Conservation (phyloP, 2,888 invertebrate species). For the Xanthia icteritia region DNA sequence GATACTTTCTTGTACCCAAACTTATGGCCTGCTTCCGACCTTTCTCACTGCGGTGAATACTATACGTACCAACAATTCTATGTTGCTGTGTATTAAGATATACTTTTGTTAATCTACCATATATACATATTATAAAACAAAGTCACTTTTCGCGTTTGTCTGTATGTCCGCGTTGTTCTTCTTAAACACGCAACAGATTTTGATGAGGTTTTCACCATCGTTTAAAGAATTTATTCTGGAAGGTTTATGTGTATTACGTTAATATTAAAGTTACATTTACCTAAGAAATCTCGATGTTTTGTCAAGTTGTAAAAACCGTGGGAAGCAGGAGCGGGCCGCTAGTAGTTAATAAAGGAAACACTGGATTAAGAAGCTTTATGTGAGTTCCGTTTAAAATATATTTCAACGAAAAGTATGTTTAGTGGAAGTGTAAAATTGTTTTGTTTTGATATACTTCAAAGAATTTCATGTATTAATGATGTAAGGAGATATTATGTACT, state of each 20-base stretch:
- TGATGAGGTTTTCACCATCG: too few species aligned
- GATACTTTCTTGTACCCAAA: constrained; percentile 73
- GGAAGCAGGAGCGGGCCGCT: too few species aligned
- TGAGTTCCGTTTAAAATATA: constrained; percentile 27
- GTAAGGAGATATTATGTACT: not conserved
- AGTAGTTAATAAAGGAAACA: constrained; percentile 34
- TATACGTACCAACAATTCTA: constrained; percentile 15
- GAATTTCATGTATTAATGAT: constrained; percentile 5
- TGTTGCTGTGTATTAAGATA: constrained; percentile 22
- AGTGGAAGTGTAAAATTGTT: constrained; percentile 16
- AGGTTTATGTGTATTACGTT: too few species aligned
- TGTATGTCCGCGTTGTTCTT: too few species aligned
- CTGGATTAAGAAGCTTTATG: constrained; percentile 33
- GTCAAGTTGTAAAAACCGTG: too few species aligned
- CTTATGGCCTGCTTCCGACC: constrained; percentile 67
- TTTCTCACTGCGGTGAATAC: constrained; percentile 53
- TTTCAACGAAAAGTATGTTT: constrained; percentile 36
- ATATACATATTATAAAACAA: too few species aligned
- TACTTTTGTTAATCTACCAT: constrained; percentile 35
- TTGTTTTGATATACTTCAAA: constrained; percentile 31
- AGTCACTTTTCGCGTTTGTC: too few species aligned
- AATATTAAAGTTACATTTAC: too few species aligned
- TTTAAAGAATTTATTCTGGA: too few species aligned
- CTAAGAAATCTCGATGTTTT: too few species aligned
- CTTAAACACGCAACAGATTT: too few species aligned